Evolutionary conservation across 2,888 invertebrate genomes (phyloP).

Genomic region (Pristionchus exspectatus): DNA sequence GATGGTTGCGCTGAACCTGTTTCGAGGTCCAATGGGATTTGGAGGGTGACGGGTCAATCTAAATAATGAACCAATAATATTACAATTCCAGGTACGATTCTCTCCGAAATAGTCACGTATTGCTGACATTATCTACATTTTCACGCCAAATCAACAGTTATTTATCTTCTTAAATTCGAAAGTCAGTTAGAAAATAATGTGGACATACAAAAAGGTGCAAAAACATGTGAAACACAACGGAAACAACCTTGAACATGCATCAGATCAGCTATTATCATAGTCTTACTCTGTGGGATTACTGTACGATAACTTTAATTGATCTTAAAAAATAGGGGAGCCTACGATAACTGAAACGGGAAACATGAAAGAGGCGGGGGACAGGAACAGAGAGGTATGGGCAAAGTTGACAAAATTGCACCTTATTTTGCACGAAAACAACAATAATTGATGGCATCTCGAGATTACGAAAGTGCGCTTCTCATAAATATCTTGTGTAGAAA

Average conservation of each 20-base stretch:
- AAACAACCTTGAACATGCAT: slow-evolving; percentile 35
- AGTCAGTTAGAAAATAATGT: not conserved
- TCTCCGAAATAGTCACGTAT: not conserved
- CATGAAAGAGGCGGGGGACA: not conserved
- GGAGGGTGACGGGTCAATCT: not conserved
- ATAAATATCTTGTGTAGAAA: not conserved
- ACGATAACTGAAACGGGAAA: not conserved
- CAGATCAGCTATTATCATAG: slow-evolving; percentile 49
- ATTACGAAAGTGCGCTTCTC: not conserved
- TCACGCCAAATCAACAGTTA: not conserved
- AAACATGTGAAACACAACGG: slow-evolving; percentile 24
- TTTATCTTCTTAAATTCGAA: not conserved
- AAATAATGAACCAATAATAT: not conserved
- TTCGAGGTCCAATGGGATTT: not conserved
- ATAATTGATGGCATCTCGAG: not conserved
- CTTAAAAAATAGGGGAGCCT: not conserved
- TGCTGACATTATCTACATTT: not conserved
- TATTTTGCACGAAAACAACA: not conserved
- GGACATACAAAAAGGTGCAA: not conserved
- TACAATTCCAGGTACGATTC: not conserved
- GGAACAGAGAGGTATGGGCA: slow-evolving; percentile 13
- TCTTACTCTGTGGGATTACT: slow-evolving; percentile 32
- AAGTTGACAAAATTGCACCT: slow-evolving; percentile 29
- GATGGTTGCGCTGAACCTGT: not conserved
- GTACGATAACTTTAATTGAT: not conserved